These are phyloP conservation scores for Callinectes sapidus DNA, from an alignment of 2,888 invertebrate genomes.

Conservation along the genomic window DNA sequence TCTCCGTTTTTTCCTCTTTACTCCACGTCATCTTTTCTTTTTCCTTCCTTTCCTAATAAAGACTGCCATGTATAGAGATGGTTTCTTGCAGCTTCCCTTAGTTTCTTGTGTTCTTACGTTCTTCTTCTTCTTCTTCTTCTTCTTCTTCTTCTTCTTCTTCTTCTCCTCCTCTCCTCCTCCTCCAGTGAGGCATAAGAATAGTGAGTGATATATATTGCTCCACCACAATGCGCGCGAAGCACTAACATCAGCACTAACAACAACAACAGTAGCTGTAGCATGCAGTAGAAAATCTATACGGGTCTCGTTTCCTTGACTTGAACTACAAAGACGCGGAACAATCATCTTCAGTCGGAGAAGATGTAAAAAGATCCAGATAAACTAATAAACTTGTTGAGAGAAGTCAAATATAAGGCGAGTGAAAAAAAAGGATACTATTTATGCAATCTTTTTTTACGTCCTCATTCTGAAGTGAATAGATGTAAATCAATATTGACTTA, in stretches of 20 bases:
- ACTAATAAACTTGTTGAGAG: slow-evolving; percentile 7
- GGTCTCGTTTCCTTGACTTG: neutral
- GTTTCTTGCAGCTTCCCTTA: too few relatives aligned
- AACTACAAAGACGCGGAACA: neutral
- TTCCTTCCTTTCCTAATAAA: neutral
- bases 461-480: neutral
- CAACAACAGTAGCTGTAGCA: neutral
- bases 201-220: neutral
- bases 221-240: neutral
- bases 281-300: slow-evolving; percentile 9
- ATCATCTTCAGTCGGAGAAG: neutral
- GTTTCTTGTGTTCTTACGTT: too few relatives aligned
- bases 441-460: neutral
- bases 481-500: neutral
- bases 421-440: neutral
- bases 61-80: too few relatives aligned
- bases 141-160: neutral
- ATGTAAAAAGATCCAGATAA: neutral
- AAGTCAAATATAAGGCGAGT: neutral
- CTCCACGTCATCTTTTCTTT: neutral
- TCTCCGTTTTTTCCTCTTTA: neutral
- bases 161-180: neutral
- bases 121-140: neutral
- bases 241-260: neutral
- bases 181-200: neutral